These are phyloP conservation scores for Siniperca undulata DNA, from an alignment of 2,797 vertebrate genomes.

Conservation along the genomic window DNA sequence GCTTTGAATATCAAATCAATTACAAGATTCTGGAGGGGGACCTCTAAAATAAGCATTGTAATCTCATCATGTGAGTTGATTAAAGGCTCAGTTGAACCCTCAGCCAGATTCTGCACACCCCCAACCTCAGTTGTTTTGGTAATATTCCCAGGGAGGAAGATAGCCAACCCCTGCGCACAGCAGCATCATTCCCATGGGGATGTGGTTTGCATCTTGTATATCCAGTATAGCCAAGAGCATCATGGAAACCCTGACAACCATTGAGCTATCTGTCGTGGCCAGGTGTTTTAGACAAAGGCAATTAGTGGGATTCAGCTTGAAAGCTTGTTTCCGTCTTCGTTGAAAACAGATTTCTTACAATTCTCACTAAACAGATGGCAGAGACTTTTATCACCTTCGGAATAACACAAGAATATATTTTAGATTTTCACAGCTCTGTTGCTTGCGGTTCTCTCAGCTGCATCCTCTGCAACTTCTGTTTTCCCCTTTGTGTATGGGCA, in stretches of 20 bases:
- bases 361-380: slow-evolving; percentile 47
- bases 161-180: slow-evolving; percentile 62
- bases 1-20: slow-evolving; percentile 70
- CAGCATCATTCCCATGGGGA: slow-evolving; percentile 64
- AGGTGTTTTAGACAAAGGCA: slow-evolving; percentile 70
- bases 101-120: slow-evolving; percentile 65
- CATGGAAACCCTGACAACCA: slow-evolving; percentile 69
- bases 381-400: slow-evolving; percentile 42
- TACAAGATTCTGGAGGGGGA: slow-evolving; percentile 48
- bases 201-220: slow-evolving; percentile 51
- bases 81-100: slow-evolving; percentile 68
- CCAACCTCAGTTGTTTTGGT: slow-evolving; percentile 62
- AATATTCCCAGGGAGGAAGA: slow-evolving; percentile 73
- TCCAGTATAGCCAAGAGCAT: slow-evolving; percentile 50
- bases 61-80: slow-evolving; percentile 78
- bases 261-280: slow-evolving; percentile 42
- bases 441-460: slow-evolving; percentile 49
- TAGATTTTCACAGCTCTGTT: slow-evolving; percentile 48
- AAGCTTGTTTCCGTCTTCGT: slow-evolving; percentile 28
- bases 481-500: slow-evolving; percentile 48
- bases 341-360: slow-evolving; percentile 29
- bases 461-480: slow-evolving; percentile 58
- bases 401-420: slow-evolving; percentile 40
- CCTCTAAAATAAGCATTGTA: slow-evolving; percentile 71
- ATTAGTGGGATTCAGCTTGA: slow-evolving; percentile 61